Evolutionary conservation across 1,140 invertebrate genomes (phyloP).

Genomic region (Drosophila gunungcola): DNA sequence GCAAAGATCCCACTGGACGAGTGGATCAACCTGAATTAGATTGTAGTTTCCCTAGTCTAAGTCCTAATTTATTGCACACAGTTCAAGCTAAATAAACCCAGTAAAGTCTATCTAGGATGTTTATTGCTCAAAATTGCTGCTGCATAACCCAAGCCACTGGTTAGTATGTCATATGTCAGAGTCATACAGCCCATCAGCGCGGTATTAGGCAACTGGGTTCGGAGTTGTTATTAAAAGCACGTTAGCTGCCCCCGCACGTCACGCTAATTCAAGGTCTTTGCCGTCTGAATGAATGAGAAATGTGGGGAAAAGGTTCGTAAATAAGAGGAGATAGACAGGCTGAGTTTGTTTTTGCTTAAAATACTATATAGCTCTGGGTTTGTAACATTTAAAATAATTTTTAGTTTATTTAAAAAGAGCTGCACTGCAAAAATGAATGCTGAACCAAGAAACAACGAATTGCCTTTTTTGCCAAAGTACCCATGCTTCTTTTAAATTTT

Average conservation of each 20-base stretch:
- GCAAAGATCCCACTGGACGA: slow-evolving; percentile 91
- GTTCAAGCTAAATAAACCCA: slow-evolving; percentile 53
- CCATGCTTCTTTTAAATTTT: no score
- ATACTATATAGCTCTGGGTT: background rate
- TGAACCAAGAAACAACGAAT: no score
- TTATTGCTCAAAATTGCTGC: slow-evolving; percentile 3
- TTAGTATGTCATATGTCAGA: slow-evolving; percentile 40
- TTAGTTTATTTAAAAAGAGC: no score
- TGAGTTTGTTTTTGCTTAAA: background rate
- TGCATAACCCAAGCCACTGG: slow-evolving; percentile 6
- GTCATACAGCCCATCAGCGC: slow-evolving; percentile 16
- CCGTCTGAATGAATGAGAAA: slow-evolving; percentile 30
- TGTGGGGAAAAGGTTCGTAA: slow-evolving; percentile 12
- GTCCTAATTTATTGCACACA: slow-evolving; percentile 74
- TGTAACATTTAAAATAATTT: background rate
- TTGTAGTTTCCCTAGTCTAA: slow-evolving; percentile 25
- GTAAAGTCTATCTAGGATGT: slow-evolving; percentile 8
- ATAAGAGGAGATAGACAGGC: background rate
- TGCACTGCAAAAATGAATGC: no score
- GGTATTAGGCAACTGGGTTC: slow-evolving; percentile 36
- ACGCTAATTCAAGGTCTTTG: slow-evolving; percentile 41
- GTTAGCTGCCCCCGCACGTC: slow-evolving; percentile 15
- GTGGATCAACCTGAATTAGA: slow-evolving; percentile 86
- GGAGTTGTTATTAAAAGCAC: slow-evolving; percentile 63
- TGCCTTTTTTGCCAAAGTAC: no score